Base-by-base conservation (phyloP, 2,888 invertebrate species). In the Conistra vaccinii region DNA sequence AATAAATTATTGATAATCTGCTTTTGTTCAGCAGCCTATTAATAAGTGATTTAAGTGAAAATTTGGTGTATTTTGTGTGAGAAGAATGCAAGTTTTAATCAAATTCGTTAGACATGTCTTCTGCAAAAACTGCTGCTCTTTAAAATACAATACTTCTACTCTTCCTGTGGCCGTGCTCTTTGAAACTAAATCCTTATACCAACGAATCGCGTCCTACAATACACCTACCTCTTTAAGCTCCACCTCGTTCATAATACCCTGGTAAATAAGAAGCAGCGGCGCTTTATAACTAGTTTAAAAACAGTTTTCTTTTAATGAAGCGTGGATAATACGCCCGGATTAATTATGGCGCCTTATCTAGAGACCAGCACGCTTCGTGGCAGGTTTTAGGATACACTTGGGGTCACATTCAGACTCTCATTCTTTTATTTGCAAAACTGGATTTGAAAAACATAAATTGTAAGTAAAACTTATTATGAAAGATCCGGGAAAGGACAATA, bases 281-380 rank as follows among this genome's bases (percentile, higher is more conserved):
- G 58, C 63, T 78, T 84, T 55, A 32, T 70, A 85, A 83, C 42
- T 72, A 78, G 67, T 83, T 76, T 76, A 63, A 62, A 78, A 84
- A 68, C 68, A 75, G 76, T 78, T 67, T 65, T 68, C 35, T 61
- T 80, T 71, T 77, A 78, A 77, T 81, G 75, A 68, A 84, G 69
- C 58, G 69, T 62, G 69, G 75, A 76, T 83, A 83, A 80, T 77
- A 53, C 60, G 42, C 23, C 20, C 20, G 57, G 73, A 87, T 87
- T 87, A 81, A 76, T 76, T 76, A 67, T 60, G 5, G 12, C 12
- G 55, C 69, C 51, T 85, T 77, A 80, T 77, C 81, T 75, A 53
- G 48, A 69, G 51, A 57, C 29, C 3, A 12, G 48, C 58, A 84
- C 26, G 39, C 26, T 67, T 32, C 12, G 51, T 69, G 53, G 42